Percentiles rank a stretch among this genome's conserved stretches.
Evolutionary conservation across 2,888 invertebrate genomes (phyloP).

Genomic region (Kuschelorhynchus macadamiae): DNA sequence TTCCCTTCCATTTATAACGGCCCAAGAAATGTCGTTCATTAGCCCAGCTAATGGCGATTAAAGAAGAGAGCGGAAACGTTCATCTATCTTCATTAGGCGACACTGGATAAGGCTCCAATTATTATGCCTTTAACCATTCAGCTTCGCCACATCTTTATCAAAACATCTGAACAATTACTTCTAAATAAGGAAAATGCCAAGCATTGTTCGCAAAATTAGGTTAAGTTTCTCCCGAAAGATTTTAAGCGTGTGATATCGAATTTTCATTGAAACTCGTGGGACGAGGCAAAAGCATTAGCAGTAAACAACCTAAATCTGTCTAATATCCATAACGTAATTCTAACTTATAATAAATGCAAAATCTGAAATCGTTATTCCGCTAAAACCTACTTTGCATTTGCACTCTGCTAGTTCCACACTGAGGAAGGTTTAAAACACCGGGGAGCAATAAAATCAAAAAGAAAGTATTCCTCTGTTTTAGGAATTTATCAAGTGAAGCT

Average conservation of each 20-base stretch:
- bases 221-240: constrained; percentile 12
- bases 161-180: constrained; percentile 20
- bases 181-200: constrained; percentile 27
- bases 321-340: constrained; percentile 45
- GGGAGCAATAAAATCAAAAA: neutral
- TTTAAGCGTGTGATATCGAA: constrained; percentile 22
- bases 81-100: constrained; percentile 65
- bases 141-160: constrained; percentile 33
- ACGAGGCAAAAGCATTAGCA: constrained; percentile 40
- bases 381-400: constrained; percentile 33
- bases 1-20: constrained; percentile 25
- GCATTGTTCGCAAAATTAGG: constrained; percentile 23
- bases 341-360: constrained; percentile 41
- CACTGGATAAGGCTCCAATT: constrained; percentile 50
- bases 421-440: constrained; percentile 9
- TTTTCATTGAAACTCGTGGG: constrained; percentile 2
- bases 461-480: too few species aligned
- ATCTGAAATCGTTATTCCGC: constrained; percentile 35
- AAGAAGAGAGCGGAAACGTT: constrained; percentile 62
- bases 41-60: constrained; percentile 63
- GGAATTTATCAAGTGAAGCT: too few species aligned
- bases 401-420: constrained; percentile 21
- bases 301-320: constrained; percentile 44
- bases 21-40: constrained; percentile 57
- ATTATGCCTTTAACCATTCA: constrained; percentile 40